phyloP scores from a whole-genome alignment of 1,140 invertebrate genomes.

The Temnothorax longispinosus region DNA sequence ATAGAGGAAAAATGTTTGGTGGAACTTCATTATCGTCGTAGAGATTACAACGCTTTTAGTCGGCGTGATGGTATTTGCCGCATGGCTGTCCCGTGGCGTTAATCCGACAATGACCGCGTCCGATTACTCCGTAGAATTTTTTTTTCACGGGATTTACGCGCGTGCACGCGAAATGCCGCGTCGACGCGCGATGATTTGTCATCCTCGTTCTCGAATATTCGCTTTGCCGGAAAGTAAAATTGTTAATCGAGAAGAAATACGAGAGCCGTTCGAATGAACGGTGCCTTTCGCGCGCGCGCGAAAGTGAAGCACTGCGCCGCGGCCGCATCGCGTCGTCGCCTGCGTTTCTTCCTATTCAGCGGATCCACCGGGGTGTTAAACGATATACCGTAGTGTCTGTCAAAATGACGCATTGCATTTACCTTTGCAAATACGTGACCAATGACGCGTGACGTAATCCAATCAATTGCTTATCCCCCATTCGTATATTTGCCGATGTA shows the following conservation, averaged over 20 bases:
- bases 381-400: slow-evolving; percentile 56
- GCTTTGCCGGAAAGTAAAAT: slow-evolving; percentile 39
- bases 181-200: slow-evolving; percentile 28
- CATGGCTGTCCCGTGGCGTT: slow-evolving; percentile 20
- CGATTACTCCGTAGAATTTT: slow-evolving; percentile 17
- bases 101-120: slow-evolving; percentile 46
- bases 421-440: slow-evolving; percentile 61
- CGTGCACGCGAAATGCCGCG: not conserved
- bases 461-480: slow-evolving; percentile 73
- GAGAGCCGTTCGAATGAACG: not conserved
- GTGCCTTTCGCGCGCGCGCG: slow-evolving; percentile 22
- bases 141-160: not conserved
- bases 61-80: slow-evolving; percentile 35
- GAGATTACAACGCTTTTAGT: slow-evolving; percentile 56
- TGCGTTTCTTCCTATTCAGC: slow-evolving; percentile 36
- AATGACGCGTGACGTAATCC: slow-evolving; percentile 73
- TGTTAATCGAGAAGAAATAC: slow-evolving; percentile 10
- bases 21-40: slow-evolving; percentile 52
- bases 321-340: slow-evolving; percentile 22
- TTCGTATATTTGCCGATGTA: slow-evolving; percentile 72
- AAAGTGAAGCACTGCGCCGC: slow-evolving; percentile 13
- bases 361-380: slow-evolving; percentile 61
- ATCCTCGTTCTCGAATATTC: slow-evolving; percentile 22
- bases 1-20: slow-evolving; percentile 45
- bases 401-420: slow-evolving; percentile 73